Evolutionary conservation across 2,797 vertebrate genomes (phyloP).

Genomic region (Aselliscus stoliczkanus): DNA sequence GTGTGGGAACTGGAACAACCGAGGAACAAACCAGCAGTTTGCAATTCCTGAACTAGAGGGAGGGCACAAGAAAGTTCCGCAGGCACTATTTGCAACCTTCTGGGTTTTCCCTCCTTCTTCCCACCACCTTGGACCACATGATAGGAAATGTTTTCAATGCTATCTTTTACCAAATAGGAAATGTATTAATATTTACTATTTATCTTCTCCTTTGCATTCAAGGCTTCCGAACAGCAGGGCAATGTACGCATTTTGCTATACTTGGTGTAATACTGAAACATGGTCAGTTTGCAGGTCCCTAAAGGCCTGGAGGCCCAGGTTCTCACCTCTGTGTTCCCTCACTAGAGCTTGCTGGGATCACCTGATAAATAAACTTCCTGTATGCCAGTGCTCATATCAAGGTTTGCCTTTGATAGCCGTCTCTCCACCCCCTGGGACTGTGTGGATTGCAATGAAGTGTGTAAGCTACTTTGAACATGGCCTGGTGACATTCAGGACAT

Average conservation of each 20-base stretch:
- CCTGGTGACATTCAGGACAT: neutral
- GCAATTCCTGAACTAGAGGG: neutral
- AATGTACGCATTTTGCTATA: neutral
- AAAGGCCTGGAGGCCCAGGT: neutral
- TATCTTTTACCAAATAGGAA: neutral
- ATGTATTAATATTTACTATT: neutral
- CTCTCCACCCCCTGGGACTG: neutral
- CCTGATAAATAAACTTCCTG: neutral
- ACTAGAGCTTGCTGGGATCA: neutral
- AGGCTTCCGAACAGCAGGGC: neutral
- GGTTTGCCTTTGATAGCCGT: neutral
- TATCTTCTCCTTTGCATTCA: neutral
- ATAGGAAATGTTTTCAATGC: neutral
- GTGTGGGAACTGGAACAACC: rapidly evolving
- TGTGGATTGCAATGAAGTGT: neutral
- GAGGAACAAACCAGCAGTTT: too few species aligned
- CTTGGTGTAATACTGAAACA: neutral
- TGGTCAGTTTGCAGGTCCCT: neutral
- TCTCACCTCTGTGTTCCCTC: neutral
- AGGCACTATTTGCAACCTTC: neutral
- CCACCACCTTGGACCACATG: neutral
- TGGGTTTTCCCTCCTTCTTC: neutral
- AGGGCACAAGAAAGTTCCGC: rapidly evolving
- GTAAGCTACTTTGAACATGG: too few species aligned
- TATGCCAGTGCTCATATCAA: neutral